phyloP scores from a whole-genome alignment of 2,888 invertebrate genomes.

The Agrotis exclamationis region DNA sequence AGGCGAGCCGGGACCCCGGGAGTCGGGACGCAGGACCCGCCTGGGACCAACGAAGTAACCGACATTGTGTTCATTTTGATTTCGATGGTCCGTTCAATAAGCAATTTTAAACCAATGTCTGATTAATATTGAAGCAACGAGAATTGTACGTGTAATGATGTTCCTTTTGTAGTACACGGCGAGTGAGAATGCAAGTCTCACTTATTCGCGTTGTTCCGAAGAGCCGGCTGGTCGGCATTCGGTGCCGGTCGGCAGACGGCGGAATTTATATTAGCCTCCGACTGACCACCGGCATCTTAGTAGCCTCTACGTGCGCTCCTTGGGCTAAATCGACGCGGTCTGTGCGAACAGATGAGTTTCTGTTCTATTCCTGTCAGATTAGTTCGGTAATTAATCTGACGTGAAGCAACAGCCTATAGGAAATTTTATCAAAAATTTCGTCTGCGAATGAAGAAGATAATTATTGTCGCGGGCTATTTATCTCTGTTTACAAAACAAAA shows the following conservation, averaged over 20 bases:
- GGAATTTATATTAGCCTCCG: constrained; percentile 47
- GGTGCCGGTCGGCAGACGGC: background rate
- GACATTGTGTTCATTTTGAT: background rate
- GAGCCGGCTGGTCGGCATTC: background rate
- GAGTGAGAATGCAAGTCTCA: constrained; percentile 20
- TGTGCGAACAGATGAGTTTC: background rate
- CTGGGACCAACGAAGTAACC: background rate
- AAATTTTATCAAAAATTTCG: too few relatives aligned
- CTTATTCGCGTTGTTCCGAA: constrained; percentile 27
- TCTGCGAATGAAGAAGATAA: too few relatives aligned
- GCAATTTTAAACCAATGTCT: background rate
- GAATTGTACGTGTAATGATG: constrained; percentile 11
- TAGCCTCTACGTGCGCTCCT: constrained; percentile 4
- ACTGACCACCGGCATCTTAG: constrained; percentile 37
- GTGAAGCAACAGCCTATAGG: background rate
- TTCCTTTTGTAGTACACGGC: constrained; percentile 1
- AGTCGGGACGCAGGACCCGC: too few relatives aligned
- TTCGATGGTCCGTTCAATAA: constrained; percentile 5
- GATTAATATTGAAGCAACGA: constrained; percentile 16
- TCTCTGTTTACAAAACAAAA: too few relatives aligned
- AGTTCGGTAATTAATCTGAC: background rate
- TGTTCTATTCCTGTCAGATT: background rate
- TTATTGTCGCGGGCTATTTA: too few relatives aligned
- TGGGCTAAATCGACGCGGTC: constrained; percentile 2
- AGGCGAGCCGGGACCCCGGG: background rate